Conservation (phyloP, 2,113 vertebrate genomes). For the Spizaetus ornatus region DNA sequence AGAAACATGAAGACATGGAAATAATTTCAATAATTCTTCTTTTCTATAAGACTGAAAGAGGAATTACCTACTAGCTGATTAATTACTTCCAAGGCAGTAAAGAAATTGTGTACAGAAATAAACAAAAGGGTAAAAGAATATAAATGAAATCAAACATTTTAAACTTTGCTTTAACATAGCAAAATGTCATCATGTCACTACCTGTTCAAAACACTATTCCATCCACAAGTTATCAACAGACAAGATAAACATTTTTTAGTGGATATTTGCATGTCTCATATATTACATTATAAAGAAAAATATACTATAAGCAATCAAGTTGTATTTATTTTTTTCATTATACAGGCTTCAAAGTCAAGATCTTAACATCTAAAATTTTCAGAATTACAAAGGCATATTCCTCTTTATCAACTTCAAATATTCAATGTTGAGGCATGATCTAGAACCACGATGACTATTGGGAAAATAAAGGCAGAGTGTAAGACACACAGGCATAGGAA, state of each 20-base stretch:
- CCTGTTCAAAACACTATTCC: not conserved
- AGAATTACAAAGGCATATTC: not conserved
- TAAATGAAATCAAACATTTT: not conserved
- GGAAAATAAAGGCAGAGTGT: not conserved
- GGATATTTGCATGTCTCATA: not conserved
- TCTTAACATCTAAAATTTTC: not conserved
- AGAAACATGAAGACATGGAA: not conserved
- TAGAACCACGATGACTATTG: not conserved
- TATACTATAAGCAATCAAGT: not conserved
- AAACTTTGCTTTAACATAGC: not conserved
- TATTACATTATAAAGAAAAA: not conserved
- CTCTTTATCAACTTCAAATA: not conserved
- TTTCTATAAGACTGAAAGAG: not conserved
- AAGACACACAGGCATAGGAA: not conserved
- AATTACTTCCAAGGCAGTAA: not conserved
- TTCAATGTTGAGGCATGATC: not conserved
- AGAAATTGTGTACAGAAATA: not conserved
- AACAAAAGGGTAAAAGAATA: not conserved
- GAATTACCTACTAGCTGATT: not conserved
- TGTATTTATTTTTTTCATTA: not conserved
- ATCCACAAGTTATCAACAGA: not conserved
- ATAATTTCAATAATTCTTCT: not conserved
- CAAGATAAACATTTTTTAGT: not conserved
- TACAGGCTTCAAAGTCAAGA: not conserved
- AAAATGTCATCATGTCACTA: not conserved